Evolutionary conservation across 2,888 invertebrate genomes (phyloP).

Genomic region (Pollenia angustigena): DNA sequence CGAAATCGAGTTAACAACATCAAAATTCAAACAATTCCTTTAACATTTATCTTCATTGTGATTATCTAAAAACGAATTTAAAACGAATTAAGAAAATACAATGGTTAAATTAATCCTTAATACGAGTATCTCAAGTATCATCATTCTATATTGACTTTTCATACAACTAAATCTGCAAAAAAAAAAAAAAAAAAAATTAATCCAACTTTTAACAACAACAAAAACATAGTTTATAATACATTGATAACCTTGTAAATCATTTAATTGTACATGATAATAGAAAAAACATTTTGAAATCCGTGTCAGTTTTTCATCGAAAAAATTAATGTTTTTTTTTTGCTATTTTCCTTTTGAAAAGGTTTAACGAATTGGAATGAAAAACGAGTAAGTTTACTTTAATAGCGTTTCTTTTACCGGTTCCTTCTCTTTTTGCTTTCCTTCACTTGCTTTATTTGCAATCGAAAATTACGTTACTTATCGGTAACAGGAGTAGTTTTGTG

Average conservation of each 20-base stretch:
- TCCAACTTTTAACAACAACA: background rate
- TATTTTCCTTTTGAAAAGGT: background rate
- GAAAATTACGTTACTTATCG: constrained; percentile 64
- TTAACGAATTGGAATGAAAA: background rate
- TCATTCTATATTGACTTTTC: background rate
- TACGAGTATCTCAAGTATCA: background rate
- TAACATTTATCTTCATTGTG: too few species aligned
- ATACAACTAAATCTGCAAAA: too few species aligned
- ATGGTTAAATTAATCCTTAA: background rate
- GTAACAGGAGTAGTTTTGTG: constrained; percentile 30
- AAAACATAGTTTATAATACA: constrained; percentile 11
- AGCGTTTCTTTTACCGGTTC: too few species aligned
- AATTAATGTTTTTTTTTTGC: background rate
- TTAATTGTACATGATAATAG: constrained; percentile 54
- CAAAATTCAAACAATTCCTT: too few species aligned
- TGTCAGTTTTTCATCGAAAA: constrained; percentile 3
- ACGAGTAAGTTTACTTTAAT: background rate
- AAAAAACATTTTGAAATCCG: background rate
- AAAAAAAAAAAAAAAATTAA: too few species aligned
- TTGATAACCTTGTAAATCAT: constrained; percentile 58
- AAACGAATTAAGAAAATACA: background rate
- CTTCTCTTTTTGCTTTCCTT: background rate
- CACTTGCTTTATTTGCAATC: background rate
- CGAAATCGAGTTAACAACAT: too few species aligned
- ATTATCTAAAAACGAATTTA: too few species aligned